Conservation (phyloP, 2,113 vertebrate species). For the Phoenicopterus ruber region DNA sequence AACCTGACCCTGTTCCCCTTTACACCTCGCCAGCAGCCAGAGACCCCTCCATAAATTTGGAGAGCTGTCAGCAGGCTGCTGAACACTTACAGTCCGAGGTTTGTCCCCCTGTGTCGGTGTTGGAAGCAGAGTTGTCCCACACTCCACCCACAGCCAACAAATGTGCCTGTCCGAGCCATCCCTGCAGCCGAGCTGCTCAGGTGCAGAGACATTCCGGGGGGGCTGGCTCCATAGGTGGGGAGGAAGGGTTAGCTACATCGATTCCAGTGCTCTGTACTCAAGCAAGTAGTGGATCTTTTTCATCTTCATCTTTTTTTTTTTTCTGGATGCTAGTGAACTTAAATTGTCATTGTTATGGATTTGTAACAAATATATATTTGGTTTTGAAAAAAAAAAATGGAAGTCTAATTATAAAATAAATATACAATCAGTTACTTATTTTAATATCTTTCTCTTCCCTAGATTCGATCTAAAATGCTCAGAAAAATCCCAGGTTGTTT, state of each 20-base stretch:
- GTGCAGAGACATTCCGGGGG: not conserved
- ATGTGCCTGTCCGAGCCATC: fast-evolving
- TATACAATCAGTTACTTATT: not conserved
- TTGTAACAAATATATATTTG: not conserved
- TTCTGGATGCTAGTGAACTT: not conserved
- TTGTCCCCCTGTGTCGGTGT: not conserved
- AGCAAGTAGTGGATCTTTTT: not conserved
- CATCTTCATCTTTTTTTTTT: not conserved
- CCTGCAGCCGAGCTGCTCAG: not conserved
- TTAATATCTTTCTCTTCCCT: not conserved
- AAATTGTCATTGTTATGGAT: not conserved
- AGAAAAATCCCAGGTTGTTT: not conserved
- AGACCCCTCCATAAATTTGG: not conserved
- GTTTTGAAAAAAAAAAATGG: not conserved
- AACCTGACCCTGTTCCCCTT: not conserved
- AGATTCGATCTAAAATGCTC: not conserved
- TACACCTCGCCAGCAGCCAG: not conserved
- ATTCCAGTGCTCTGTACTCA: not conserved
- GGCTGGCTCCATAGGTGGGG: not conserved
- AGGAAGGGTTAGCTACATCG: not conserved
- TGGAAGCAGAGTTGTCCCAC: not conserved
- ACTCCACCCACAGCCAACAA: not conserved
- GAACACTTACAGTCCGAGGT: not conserved
- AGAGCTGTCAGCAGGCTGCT: not conserved
- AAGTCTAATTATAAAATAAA: not conserved